Evolutionary conservation across 2,797 vertebrate genomes (phyloP).

Genomic region (Petrocephalus sullivani): DNA sequence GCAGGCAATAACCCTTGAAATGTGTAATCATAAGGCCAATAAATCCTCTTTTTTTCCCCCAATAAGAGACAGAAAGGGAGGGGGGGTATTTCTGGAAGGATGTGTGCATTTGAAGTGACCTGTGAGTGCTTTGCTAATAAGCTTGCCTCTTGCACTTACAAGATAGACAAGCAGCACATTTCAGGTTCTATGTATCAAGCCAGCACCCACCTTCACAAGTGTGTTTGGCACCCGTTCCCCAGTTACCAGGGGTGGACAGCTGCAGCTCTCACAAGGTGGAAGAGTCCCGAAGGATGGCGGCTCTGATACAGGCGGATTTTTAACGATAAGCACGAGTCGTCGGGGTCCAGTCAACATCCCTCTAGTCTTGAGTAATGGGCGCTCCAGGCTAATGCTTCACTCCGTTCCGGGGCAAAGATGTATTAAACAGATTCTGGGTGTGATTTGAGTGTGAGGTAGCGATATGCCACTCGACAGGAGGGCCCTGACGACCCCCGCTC

Average conservation of each 20-base stretch:
- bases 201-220: not conserved
- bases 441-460: conserved; percentile 15
- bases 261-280: not conserved
- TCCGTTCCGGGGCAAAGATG: not conserved
- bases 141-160: not conserved
- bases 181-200: not conserved
- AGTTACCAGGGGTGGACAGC: not conserved
- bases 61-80: conserved; percentile 46
- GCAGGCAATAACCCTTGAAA: conserved; percentile 53
- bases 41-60: conserved; percentile 14
- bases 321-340: not conserved
- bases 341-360: not conserved
- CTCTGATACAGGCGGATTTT: not conserved
- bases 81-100: not conserved
- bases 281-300: not conserved
- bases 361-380: conserved; percentile 17
- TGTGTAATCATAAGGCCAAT: conserved; percentile 44
- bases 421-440: conserved; percentile 7
- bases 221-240: too few relatives aligned
- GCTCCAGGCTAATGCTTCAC: conserved; percentile 27
- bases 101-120: conserved; percentile 31
- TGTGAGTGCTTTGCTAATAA: conserved; percentile 19
- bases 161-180: not conserved
- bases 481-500: not conserved
- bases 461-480: conserved; percentile 16